These are phyloP conservation scores for Macropus fuliginosus DNA, from an alignment of 2,797 vertebrate genomes.

Conservation along the genomic window DNA sequence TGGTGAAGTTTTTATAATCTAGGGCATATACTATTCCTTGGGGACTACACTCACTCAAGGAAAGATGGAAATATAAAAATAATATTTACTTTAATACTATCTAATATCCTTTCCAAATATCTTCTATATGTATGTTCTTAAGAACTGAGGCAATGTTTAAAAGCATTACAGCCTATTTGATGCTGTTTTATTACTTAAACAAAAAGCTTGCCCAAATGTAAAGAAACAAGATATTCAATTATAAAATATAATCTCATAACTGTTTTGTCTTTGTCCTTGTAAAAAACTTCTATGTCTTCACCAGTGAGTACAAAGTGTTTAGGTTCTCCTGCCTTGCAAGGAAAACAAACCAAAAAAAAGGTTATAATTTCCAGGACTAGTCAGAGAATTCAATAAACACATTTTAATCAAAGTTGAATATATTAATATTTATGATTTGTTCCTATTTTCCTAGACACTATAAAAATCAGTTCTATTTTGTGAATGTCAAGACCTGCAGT, in stretches of 20 bases:
- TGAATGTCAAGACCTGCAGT: background rate
- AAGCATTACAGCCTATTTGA: background rate
- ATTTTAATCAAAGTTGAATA: slow-evolving; percentile 53
- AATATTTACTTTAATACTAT: background rate
- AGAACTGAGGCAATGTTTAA: slow-evolving; percentile 34
- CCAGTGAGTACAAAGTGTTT: background rate
- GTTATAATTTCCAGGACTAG: slow-evolving; percentile 17
- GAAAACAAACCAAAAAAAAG: slow-evolving; percentile 30
- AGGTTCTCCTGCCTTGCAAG: slow-evolving; percentile 20
- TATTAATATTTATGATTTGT: slow-evolving; percentile 32
- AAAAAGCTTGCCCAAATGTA: slow-evolving; percentile 29
- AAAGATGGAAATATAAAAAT: slow-evolving; percentile 26
- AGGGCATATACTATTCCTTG: background rate
- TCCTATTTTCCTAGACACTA: slow-evolving; percentile 17
- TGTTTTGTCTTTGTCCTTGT: background rate
- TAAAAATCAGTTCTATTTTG: slow-evolving; percentile 31
- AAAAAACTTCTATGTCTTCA: slow-evolving; percentile 17
- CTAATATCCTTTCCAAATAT: slow-evolving; percentile 30
- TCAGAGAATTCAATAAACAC: slow-evolving; percentile 42
- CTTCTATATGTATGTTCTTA: slow-evolving; percentile 16
- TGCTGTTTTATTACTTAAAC: slow-evolving; percentile 3
- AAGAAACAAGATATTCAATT: slow-evolving; percentile 11
- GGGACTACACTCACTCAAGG: background rate
- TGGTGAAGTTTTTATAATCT: slow-evolving; percentile 4
- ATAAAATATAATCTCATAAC: background rate